Percentiles rank a stretch among this genome's conserved stretches.
Conservation (phyloP, 2,888 invertebrate species). For the Archips xylosteana region DNA sequence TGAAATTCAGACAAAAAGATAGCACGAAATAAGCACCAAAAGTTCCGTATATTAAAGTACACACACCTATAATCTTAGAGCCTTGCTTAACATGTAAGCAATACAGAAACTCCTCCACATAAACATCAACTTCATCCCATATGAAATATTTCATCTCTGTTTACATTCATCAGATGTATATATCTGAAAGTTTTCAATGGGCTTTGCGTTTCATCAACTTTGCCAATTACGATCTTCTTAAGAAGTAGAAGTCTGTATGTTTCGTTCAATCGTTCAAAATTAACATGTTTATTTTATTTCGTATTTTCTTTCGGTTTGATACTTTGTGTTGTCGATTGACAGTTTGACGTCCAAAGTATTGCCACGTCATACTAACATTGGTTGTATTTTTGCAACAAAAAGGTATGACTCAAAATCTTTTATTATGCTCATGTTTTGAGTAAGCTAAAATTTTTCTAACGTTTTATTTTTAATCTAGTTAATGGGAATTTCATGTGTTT, state of each 20-base stretch:
- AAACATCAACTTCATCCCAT: neutral
- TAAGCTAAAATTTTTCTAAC: neutral
- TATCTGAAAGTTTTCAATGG: neutral
- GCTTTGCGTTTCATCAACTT: conserved; percentile 4
- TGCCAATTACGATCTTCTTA: conserved; percentile 8
- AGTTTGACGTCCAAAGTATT: neutral
- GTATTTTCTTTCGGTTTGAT: neutral
- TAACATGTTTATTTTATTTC: neutral
- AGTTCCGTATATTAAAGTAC: conserved; percentile 1
- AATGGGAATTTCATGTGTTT: conserved; percentile 25
- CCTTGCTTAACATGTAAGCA: conserved; percentile 12
- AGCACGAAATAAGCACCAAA: neutral
- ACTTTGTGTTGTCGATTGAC: neutral
- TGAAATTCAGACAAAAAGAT: neutral
- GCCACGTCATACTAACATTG: neutral
- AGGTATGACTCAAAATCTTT: neutral
- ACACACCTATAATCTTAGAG: conserved; percentile 9
- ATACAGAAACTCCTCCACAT: neutral
- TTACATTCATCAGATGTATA: neutral
- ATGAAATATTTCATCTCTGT: conserved; percentile 2
- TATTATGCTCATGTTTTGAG: neutral
- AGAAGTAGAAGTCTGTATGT: neutral
- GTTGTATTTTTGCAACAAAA: neutral
- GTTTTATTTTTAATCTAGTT: conserved; percentile 23
- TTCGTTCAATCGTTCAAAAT: neutral